Conservation (phyloP, 2,888 invertebrate species). For the Hirtodrosophila histrioides region DNA sequence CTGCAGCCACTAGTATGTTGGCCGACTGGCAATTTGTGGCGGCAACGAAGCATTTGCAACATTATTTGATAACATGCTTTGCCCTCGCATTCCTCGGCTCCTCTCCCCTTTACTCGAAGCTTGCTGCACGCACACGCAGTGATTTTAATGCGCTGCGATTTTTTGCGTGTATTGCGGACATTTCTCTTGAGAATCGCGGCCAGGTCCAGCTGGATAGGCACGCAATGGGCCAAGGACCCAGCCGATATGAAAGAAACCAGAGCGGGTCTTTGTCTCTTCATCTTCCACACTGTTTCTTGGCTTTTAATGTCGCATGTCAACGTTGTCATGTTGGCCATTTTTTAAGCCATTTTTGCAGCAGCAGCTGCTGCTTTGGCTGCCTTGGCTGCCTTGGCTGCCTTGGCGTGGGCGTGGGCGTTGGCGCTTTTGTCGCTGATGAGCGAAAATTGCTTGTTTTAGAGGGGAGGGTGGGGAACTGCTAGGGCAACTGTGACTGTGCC, state of each 20-base stretch:
- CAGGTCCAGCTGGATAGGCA: conserved; percentile 37
- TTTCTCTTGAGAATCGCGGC: conserved; percentile 57
- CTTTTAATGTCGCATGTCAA: conserved; percentile 78
- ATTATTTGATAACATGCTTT: conserved; percentile 72
- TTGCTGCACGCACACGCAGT: conserved; percentile 69
- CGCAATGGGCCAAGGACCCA: conserved; percentile 50
- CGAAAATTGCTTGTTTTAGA: conserved; percentile 61
- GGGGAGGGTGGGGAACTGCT: neutral
- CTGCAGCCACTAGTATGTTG: neutral
- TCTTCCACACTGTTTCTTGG: conserved; percentile 35
- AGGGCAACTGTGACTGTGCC: conserved; percentile 8
- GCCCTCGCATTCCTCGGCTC: neutral
- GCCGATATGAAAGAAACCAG: neutral
- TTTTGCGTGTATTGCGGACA: conserved; percentile 72
- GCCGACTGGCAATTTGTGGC: conserved; percentile 54
- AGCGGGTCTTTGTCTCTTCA: conserved; percentile 3
- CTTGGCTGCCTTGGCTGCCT: neutral
- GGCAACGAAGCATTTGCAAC: conserved; percentile 48
- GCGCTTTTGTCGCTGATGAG: conserved; percentile 58
- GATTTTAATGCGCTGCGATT: conserved; percentile 75
- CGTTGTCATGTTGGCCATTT: conserved; percentile 73
- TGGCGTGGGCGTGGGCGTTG: conserved; percentile 56
- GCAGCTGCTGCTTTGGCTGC: conserved; percentile 23
- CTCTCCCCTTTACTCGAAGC: neutral
- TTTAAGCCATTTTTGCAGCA: conserved; percentile 8